phyloP scores from a whole-genome alignment of 2,797 vertebrate genomes.

The Gymnothorax reevesii region DNA sequence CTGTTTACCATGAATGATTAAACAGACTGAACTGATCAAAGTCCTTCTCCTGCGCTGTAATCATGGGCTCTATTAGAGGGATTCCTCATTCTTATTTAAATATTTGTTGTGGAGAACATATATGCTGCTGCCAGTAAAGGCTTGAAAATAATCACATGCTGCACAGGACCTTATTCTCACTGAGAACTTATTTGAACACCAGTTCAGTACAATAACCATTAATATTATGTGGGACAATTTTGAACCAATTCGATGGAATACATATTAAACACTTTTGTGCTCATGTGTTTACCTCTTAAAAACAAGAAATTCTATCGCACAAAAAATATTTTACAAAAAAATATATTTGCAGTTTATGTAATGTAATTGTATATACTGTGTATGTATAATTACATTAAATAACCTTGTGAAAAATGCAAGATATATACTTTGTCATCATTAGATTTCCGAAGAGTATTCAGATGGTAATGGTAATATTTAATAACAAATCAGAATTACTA shows the following conservation, averaged over 20 bases:
- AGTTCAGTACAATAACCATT: background rate
- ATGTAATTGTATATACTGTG: too few relatives aligned
- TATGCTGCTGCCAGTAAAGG: background rate
- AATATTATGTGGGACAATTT: background rate
- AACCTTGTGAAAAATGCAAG: background rate
- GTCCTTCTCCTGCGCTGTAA: background rate
- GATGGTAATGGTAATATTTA: background rate
- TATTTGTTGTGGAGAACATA: background rate
- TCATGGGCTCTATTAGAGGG: background rate
- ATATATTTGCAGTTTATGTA: too few relatives aligned
- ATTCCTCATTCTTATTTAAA: conserved; percentile 5
- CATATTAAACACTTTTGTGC: background rate
- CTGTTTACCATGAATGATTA: background rate
- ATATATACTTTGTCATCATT: too few relatives aligned
- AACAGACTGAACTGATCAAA: background rate
- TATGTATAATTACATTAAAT: too few relatives aligned
- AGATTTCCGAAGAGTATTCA: too few relatives aligned
- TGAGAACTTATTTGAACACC: background rate
- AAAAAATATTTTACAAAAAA: too few relatives aligned
- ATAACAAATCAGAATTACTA: background rate
- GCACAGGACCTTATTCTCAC: background rate
- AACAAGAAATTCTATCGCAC: background rate
- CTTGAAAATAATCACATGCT: background rate
- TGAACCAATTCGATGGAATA: background rate
- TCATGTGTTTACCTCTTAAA: background rate